Base-by-base conservation (phyloP, 2,113 vertebrate species). In the Chaetodon auriga region DNA sequence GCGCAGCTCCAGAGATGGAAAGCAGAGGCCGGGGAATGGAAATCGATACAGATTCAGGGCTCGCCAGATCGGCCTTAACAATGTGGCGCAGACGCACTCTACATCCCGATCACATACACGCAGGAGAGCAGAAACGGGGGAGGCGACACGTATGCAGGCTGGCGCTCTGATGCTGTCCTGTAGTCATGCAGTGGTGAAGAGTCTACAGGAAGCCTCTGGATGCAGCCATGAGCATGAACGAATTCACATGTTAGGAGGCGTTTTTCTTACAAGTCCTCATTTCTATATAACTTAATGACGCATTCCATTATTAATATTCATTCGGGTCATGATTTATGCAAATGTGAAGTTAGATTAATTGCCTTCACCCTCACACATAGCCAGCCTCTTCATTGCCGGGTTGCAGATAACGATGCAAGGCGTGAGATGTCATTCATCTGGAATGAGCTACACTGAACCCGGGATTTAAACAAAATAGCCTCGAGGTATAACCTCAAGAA, bases 51-150 rank as follows among this genome's bases (percentile, higher is more conserved):
- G 90, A 93, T 92, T 93, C 93, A 85, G 87, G 91, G 76, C 87
- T 94, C 93, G 92, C 94, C 93, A 93, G 93, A 95, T 95, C 94
- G 92, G 94, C 90, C 91, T 93, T 90, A 92, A 92, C 91, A 94
- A 92, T 92, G 87, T 90, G 87, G 89, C 86, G 89, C 90, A 90
- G 87, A 88, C 86, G 76, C 88, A 88, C 87, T 94, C 87, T 89
- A 84, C 86, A 93, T 82, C 93, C 90, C 78, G 92, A 90, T 94
- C 94, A 93, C 90, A 93, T 87, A 86, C 79, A 82, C 83, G 73
- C 75, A 58, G 72, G 76, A 86, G 77, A 66, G 64, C 41, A 71
- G 78, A 48, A 71, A 60, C 51, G 30, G 35, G 63, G 64, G 82
- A 89, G 79, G 86, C 68, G 87, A 91, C 85, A 82, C 55, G 18